Evolutionary conservation across 2,888 invertebrate species (phyloP).

Genomic region (Aphelenchoides bicaudatus): DNA sequence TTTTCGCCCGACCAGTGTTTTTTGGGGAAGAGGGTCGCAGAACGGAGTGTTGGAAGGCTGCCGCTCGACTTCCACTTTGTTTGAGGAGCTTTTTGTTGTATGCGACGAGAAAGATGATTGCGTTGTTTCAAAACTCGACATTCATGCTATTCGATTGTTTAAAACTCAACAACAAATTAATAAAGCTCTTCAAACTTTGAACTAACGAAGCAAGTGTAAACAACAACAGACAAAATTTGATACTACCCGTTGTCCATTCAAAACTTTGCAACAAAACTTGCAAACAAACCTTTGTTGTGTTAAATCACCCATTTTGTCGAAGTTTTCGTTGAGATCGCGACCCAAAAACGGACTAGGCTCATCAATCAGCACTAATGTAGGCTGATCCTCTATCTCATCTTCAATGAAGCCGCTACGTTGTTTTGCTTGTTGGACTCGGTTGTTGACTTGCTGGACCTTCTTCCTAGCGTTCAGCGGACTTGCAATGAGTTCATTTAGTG

Average conservation of each 20-base stretch:
- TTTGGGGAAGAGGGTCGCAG: neutral
- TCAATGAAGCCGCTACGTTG: constrained; percentile 40
- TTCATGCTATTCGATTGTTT: no score
- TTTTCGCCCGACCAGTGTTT: constrained; percentile 5
- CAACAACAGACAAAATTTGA: neutral
- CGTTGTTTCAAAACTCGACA: no score
- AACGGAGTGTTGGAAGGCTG: neutral
- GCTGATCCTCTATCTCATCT: constrained; percentile 51
- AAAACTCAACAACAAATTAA: no score
- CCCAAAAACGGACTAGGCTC: constrained; percentile 12
- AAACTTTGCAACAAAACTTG: neutral
- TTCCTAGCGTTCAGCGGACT: constrained; percentile 5
- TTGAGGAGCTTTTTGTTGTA: no score
- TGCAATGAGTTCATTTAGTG: constrained; percentile 17
- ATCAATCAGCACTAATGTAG: constrained; percentile 40
- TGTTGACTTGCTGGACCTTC: neutral
- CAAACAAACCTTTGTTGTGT: no score
- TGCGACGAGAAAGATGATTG: no score
- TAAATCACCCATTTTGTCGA: constrained; percentile 7
- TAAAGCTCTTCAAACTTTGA: no score
- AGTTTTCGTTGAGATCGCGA: constrained; percentile 12
- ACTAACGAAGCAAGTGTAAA: no score
- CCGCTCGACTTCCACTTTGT: no score
- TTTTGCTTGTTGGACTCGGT: constrained; percentile 2
- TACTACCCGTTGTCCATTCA: neutral